Percentiles rank a stretch among this genome's conserved stretches.
phyloP scores from a whole-genome alignment of 2,888 invertebrate genomes.

The Pterostichus madidus region DNA sequence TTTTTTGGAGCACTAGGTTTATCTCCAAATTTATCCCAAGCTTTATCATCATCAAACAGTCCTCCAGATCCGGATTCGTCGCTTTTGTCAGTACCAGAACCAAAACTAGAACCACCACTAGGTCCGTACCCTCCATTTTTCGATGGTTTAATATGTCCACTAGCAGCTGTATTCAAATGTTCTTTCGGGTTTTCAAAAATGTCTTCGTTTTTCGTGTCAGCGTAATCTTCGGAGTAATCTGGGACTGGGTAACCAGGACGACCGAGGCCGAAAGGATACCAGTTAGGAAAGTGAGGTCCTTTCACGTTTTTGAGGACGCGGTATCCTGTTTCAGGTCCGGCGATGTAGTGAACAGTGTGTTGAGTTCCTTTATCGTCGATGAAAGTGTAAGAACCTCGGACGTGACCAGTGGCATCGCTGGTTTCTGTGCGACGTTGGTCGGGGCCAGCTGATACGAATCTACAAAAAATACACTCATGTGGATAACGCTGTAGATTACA shows the following conservation, averaged over 20 bases:
- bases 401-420: conserved; percentile 85
- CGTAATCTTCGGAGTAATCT: conserved; percentile 61
- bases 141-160: conserved; percentile 79
- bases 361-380: conserved; percentile 89
- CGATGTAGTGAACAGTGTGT: conserved; percentile 87
- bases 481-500: too few relatives aligned
- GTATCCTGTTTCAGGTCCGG: conserved; percentile 89
- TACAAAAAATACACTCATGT: conserved; percentile 71
- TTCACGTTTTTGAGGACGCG: conserved; percentile 85
- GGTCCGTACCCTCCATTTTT: conserved; percentile 64
- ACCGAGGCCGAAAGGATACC: conserved; percentile 79
- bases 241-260: conserved; percentile 73
- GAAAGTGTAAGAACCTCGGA: conserved; percentile 88
- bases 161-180: conserved; percentile 79
- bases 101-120: conserved; percentile 61
- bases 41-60: conserved; percentile 66
- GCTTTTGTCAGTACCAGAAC: conserved; percentile 66
- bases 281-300: conserved; percentile 82
- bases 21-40: conserved; percentile 66
- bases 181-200: conserved; percentile 77
- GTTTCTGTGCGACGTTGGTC: conserved; percentile 88
- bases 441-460: conserved; percentile 87
- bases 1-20: conserved; percentile 68
- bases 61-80: conserved; percentile 54
- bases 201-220: conserved; percentile 69